Evolutionary conservation across 23 tunicate genomes (phyloP), one percentile per base, ranked within the genome.

Genomic region (Trididemnum nubilum): DNA sequence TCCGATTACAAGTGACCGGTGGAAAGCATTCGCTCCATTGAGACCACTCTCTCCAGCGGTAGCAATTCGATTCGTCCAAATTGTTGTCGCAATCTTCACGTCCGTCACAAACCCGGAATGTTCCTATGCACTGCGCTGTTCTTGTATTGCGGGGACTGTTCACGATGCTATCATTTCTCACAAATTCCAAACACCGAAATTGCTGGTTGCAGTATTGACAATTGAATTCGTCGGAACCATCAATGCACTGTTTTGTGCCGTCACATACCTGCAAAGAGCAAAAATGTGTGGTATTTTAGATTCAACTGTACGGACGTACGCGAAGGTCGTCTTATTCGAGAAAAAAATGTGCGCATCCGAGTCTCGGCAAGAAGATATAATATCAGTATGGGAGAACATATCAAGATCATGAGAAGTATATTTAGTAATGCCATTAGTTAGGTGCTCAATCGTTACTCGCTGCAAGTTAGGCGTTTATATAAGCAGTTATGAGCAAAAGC

Each of bases 151-250:
- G 78, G 25, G 64, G 26, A 1, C 33, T 2, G 2, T 29, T n/a
- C 28, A n/a, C 24, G 34, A 1, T 33, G 2, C 24, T 36, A 65
- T 89, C 88, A 51, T 89, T 82, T 35, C 83, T 78, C 26, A 35
- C 59, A 52, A 37, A 75, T 19, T 75, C 86, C 21, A 66, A 51
- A 57, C 98, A 93, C 35, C 98, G 93, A 60, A 93, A 93, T 58
- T 93, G 98, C 29, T 63, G 65, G 49, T 73, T 77, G 63, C 98
- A 93, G 36, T 83, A 84, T 50, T 81, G 86, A 74, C 98, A 93
- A 35, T 93, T 93, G 75, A 64, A 50, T 38, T 93, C 98, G 54
- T 93, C 98, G 35, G 98, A 83, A 5, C 98, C 98, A 73, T 88
- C 98, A 26, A 88, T 37, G 60, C 98, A 93, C 18, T 93, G 90